Percentiles rank a stretch among this genome's conserved stretches.
These are phyloP conservation scores for Sminthurinus aureus DNA, from an alignment of 2,888 invertebrate species.

Conservation along the genomic window DNA sequence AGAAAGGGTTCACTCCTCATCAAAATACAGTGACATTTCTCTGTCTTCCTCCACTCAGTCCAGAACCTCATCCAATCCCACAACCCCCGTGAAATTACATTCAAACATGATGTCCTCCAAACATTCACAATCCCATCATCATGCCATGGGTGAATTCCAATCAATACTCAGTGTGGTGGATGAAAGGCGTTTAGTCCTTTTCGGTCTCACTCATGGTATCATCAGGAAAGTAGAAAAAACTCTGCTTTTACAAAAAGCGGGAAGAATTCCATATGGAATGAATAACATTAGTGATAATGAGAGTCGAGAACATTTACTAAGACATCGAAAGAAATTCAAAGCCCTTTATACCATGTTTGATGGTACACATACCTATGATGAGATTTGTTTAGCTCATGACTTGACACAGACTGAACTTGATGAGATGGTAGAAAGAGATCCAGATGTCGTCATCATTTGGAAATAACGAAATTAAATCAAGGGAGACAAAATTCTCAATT, in stretches of 20 bases:
- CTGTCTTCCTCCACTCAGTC: conserved; percentile 58
- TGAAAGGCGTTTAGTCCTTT: conserved; percentile 83
- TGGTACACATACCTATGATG: conserved; percentile 83
- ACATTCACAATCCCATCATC: conserved; percentile 10
- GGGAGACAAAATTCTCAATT: too few relatives aligned
- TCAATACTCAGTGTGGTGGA: conserved; percentile 67
- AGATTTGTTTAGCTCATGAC: conserved; percentile 87
- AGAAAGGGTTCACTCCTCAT: conserved; percentile 32
- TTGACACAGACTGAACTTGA: conserved; percentile 78
- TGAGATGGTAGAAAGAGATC: conserved; percentile 82
- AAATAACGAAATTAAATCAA: too few relatives aligned
- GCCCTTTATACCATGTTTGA: conserved; percentile 70
- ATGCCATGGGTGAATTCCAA: conserved; percentile 50
- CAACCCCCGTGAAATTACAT: conserved; percentile 56
- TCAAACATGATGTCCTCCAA: conserved; percentile 4
- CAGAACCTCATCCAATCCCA: conserved; percentile 56
- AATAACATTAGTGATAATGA: conserved; percentile 34
- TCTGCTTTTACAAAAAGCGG: conserved; percentile 47
- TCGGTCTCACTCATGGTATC: conserved; percentile 84
- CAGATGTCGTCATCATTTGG: conserved; percentile 65
- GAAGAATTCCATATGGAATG: conserved; percentile 35
- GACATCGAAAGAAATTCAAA: conserved; percentile 54
- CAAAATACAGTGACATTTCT: conserved; percentile 58
- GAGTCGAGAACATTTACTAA: conserved; percentile 44
- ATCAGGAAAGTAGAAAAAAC: conserved; percentile 69